Conservation (phyloP, 2,113 vertebrate genomes). For the Ahaetulla prasina region DNA sequence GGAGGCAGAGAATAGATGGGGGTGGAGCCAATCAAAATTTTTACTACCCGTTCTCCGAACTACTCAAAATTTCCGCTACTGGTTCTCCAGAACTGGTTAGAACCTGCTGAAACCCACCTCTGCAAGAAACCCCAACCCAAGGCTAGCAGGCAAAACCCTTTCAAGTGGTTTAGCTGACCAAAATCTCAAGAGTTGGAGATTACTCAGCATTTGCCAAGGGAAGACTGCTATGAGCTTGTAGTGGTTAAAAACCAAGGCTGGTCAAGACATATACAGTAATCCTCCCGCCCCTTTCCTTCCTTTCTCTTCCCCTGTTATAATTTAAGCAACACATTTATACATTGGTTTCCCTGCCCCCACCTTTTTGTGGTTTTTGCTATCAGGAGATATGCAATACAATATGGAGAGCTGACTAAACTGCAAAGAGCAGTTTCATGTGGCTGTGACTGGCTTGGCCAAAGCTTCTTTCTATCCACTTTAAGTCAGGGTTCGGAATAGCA, state of each 20-base stretch:
- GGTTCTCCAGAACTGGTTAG: too few species aligned
- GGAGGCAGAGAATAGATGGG: too few species aligned
- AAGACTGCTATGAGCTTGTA: not conserved
- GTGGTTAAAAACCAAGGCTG: not conserved
- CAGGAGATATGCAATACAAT: not conserved
- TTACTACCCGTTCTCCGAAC: too few species aligned
- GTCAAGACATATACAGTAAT: not conserved
- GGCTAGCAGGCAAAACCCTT: not conserved
- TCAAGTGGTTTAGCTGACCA: not conserved
- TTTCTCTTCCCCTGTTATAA: not conserved
- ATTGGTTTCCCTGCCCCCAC: not conserved
- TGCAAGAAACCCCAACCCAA: not conserved
- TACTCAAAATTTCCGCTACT: too few species aligned
- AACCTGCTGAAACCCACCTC: too few species aligned
- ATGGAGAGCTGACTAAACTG: not conserved
- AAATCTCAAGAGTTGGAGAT: not conserved
- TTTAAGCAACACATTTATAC: not conserved
- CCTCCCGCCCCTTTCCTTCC: not conserved
- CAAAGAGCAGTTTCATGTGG: not conserved
- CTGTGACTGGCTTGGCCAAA: not conserved
- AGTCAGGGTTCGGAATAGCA: not conserved
- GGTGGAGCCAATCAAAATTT: too few species aligned
- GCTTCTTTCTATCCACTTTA: not conserved
- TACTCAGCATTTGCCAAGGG: not conserved
- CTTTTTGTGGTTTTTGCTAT: slow-evolving; percentile 5